Evolutionary conservation across 1,140 invertebrate species (phyloP), one percentile per base, ranked within the genome.

Genomic region (Triops cancriformis): DNA sequence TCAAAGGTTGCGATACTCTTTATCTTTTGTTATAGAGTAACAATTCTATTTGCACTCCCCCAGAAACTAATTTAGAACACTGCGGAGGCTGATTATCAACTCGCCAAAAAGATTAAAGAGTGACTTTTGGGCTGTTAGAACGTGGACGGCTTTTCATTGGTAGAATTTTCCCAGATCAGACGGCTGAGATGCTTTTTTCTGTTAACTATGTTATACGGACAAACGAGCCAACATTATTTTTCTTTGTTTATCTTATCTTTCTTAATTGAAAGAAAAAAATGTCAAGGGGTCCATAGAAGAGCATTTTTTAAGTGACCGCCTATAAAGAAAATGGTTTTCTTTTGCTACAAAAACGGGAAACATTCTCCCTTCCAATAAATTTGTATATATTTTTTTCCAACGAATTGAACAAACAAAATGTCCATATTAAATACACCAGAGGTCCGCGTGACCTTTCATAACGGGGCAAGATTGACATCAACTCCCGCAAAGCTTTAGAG

Each of bases 31-130:
- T 18, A 64, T n/a, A 64, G 14, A 64, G 51, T 64, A 64, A 64
- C 14, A 64, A 64, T 64, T 18, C 51, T 64, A 64, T 64, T 64
- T 64, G 51, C 51, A 7, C 31, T 37, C 31, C 18, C 23, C 9
- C 10, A 18, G 51, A 23, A 64, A 64, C 23, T 64, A 64, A 64
- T 64, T 64, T 23, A 64, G 51, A 64, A 37, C 51, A 6, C 18
- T 64, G 51, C 18, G 51, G 23, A 23, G 51, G 51, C 51, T 64
- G 51, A 64, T 64, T 12, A 64, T 64, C 18, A 64, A 64, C 51
- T 64, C 51, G 51, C 51, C 51, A 64, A 64, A 64, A 64, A 64
- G 51, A 64, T 64, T 12, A 64, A 64, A 64, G 14, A 64, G 23
- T 23, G 51, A 23, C 51, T 64, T 23, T 64, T 64, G 51, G 18